Evolutionary conservation across 2,888 invertebrate genomes (phyloP).

Genomic region (Andrena camellia): DNA sequence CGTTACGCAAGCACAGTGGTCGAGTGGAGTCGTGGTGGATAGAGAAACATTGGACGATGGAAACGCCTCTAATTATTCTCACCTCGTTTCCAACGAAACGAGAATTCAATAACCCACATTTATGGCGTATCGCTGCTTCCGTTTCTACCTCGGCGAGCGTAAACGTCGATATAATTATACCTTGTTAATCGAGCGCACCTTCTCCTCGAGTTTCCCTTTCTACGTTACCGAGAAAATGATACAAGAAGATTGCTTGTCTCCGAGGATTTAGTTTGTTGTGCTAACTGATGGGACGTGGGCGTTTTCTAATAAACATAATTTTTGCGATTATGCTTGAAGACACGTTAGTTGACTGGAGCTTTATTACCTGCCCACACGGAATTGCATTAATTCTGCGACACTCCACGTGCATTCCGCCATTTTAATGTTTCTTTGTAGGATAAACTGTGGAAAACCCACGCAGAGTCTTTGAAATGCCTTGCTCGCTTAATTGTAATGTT

Average conservation of each 20-base stretch:
- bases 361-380: too few relatives aligned
- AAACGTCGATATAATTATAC: not conserved
- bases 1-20: constrained; percentile 27
- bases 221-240: not conserved
- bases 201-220: not conserved
- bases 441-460: too few relatives aligned
- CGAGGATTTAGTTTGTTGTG: not conserved
- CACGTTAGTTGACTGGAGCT: too few relatives aligned
- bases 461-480: too few relatives aligned
- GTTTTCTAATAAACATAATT: not conserved
- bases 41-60: not conserved
- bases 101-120: constrained; percentile 38
- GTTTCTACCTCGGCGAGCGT: not conserved
- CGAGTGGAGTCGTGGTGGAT: not conserved
- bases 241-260: not conserved
- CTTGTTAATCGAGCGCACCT: not conserved
- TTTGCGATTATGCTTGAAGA: too few relatives aligned
- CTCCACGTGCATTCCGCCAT: too few relatives aligned
- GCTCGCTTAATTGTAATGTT: too few relatives aligned
- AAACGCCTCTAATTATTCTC: constrained; percentile 25
- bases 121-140: not conserved
- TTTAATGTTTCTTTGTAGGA: too few relatives aligned
- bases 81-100: constrained; percentile 16
- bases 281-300: not conserved
- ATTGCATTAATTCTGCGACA: too few relatives aligned